Conservation (phyloP, 2,888 invertebrate genomes). For the Formica aserva region DNA sequence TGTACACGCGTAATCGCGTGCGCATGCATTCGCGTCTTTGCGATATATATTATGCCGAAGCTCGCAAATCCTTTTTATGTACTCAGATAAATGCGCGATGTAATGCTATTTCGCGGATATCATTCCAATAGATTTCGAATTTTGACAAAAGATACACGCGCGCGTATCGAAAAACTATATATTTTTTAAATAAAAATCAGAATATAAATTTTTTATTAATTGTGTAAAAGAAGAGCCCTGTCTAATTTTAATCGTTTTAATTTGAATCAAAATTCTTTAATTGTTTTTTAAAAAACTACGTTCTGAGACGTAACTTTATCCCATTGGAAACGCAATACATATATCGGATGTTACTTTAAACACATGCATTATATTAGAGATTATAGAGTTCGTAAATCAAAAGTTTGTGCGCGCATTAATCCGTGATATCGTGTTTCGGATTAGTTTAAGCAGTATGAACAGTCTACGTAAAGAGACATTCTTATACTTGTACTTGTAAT, state of each 20-base stretch:
- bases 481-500: neutral
- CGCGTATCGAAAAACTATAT: neutral
- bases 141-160: neutral
- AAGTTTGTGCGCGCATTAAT: neutral
- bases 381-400: conserved; percentile 9
- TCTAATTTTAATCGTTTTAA: neutral
- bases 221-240: too few species aligned
- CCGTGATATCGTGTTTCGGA: conserved; percentile 21
- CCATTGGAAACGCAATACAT: neutral
- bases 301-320: neutral
- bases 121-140: neutral
- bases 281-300: neutral
- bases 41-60: conserved; percentile 12
- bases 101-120: conserved; percentile 25
- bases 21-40: conserved; percentile 8
- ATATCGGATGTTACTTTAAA: conserved; percentile 15
- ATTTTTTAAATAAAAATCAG: neutral
- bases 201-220: neutral
- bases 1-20: conserved; percentile 26
- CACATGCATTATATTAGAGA: neutral
- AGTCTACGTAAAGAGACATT: neutral
- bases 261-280: neutral
- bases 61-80: conserved; percentile 7
- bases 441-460: conserved; percentile 4
- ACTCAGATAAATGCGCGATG: neutral